Evolutionary conservation across 1,140 invertebrate genomes (phyloP), one percentile per base, ranked within the genome.

Genomic region (Papilio polyxenes): DNA sequence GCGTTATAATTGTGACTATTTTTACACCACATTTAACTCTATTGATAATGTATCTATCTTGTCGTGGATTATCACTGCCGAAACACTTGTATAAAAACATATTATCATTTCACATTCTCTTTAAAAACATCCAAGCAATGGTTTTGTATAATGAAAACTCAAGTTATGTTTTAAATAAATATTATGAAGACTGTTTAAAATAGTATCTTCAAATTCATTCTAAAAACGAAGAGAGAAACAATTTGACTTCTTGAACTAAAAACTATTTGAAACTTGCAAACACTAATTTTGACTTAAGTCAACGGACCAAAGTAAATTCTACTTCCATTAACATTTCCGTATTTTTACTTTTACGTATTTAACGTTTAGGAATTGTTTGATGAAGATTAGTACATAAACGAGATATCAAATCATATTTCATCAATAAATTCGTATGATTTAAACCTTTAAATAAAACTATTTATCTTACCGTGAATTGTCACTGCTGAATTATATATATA

Each of bases 201-300:
- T 37, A 2, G 37, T 6, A 37, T 69, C 31, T 62, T 62, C 37
- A 37, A 69, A 69, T 13, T 37, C 11, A 69, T 69, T 37, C 23
- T 9, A 69, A 37, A 31, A 69, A 37, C 31, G 65, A 69, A 69
- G 31, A 37, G 11, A 31, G 23, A 69, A 69, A 69, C 65, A 69
- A 69, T 37, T 69, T 69, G 31, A 11, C 31, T 37, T 69, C 23
- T 11, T 69, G 10, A 13, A 37, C 37, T 69, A 69, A 69, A 69
- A 69, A 31, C 65, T 69, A 37, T 37, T 69, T 69, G 65, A 31
- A 69, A 69, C 65, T 37, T 69, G 65, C 65, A 69, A 69, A 69
- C 65, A 69, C 65, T 69, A 69, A 69, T 69, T 69, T 69, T 31
- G 65, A 69, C 31, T 69, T 69, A 31, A 11, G 23, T 37, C 65